Evolutionary conservation across 2,113 vertebrate genomes (phyloP), one percentile per base, ranked within the genome.

Genomic region (Dolichallabes microphthalmus): DNA sequence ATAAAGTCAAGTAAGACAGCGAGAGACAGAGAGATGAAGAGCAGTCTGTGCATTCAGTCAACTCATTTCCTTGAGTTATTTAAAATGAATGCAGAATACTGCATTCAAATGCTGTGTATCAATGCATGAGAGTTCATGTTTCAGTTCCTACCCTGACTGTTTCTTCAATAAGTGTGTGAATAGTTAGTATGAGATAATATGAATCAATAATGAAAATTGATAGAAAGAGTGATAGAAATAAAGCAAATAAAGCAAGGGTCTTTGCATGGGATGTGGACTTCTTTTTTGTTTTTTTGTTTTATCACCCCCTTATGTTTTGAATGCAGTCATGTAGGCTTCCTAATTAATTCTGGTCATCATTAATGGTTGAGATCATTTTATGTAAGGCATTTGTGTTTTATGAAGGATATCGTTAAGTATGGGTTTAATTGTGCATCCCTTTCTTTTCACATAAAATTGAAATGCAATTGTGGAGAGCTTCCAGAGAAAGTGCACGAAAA

Each of bases 381-480:
- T 64, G 63, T 53, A 60, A 61, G 25, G 15, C 50, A 66, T 78
- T 66, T 86, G 74, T 53, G 50, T 45, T 80, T 85, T 80, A 53
- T 86, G n/a, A 80, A 52, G 82, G 82, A 86, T 88, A 75, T 79
- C 30, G 79, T 88, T 85, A 85, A 82, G 60, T 80, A 25, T 85
- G 86, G 76, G 86, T 78, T 82, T 82, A 88, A 85, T 69, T 50
- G 80, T 86, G 75, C 58, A 64, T 74, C 13, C 4, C 71, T n/a
- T 80, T 53, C 73, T 30, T 25, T 63, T 64, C 74, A 58, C 5
- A 25, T 57, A 32, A 80, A 52, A 75, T 77, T 77, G 57, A 32
- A 35, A 58, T 79, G 73, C 14, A 8, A 55, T 78, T 82, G 27
- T 80, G 57, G 12, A 25, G 73, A 68, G 64, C 82, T 76, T 52